Base-by-base conservation (phyloP, 92 coral and sea anemone genomes). In the Porites divaricata region DNA sequence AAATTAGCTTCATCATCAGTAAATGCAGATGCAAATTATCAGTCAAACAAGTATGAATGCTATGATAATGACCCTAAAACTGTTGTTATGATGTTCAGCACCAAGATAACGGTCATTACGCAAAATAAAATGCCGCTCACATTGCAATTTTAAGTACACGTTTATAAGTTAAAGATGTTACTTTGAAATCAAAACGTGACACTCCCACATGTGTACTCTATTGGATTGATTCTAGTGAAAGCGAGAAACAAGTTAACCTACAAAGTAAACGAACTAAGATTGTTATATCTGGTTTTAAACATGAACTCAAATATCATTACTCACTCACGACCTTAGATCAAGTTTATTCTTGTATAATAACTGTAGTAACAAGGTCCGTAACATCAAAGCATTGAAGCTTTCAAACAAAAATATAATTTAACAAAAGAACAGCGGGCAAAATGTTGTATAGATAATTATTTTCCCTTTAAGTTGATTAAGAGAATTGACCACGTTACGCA, bases 401-500 rank as follows among this genome's bases (percentile, higher is more conserved):
- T 35, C 6, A 35, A 35, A 35, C 45, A 3, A 35, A 0, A 35
- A 35, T 35, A 35, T 35, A 35, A 4, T 35, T 35, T 35, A 35
- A 35, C 45, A 35, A 35, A 35, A 35, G 45, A 5, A 35, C 45
- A 64, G 16, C 81, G 63, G 45, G 13, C 70, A 45, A 35, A 62
- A 62, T 13, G 70, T 77, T 8, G 28, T 8, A 13, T 62, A 61
- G 62, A 61, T 28, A 14, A 54, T 57, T 59, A 75, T 16, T 9
- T 66, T 22, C 3, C 14, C 20, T 19, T 71, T 48, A 48, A 48
- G 19, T 23, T 14, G 9, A 13, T 11, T 16, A 23, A 9, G 52
- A 13, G 66, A 75, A 62, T 24, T 63, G 79, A 53, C 25, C 62
- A 25, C 65, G 74, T 24, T 73, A 66, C 20, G 21, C 50, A 22